Evolutionary conservation across 2,888 invertebrate species (phyloP).

Genomic region (Cataglyphis albicans): DNA sequence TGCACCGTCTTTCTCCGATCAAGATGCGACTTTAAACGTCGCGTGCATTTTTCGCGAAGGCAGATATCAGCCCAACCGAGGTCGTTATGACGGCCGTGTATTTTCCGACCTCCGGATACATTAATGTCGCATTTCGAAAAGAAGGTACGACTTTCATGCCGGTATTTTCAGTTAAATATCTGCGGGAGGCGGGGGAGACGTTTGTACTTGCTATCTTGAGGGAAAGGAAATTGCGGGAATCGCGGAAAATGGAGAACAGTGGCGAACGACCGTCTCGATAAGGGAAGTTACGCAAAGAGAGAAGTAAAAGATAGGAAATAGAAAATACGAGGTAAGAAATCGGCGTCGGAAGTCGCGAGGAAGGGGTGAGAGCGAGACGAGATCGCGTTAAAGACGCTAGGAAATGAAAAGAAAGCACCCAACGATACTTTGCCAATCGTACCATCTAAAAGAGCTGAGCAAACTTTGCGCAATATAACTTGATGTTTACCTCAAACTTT

Average conservation of each 20-base stretch:
- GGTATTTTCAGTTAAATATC: slow-evolving; percentile 29
- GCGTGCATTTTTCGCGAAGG: slow-evolving; percentile 26
- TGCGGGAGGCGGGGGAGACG: neutral
- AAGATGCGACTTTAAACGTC: slow-evolving; percentile 27
- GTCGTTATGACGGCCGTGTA: slow-evolving; percentile 37
- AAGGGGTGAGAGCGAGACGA: neutral
- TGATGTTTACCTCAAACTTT: slow-evolving; percentile 44
- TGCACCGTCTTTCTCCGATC: slow-evolving; percentile 5
- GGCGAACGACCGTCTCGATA: slow-evolving; percentile 45
- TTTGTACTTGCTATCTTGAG: slow-evolving; percentile 29
- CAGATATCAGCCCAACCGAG: slow-evolving; percentile 25
- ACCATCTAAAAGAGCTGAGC: slow-evolving; percentile 33
- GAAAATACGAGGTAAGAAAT: slow-evolving; percentile 48
- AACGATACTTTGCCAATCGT: slow-evolving; percentile 31
- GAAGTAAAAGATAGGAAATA: slow-evolving; percentile 37
- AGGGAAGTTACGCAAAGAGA: slow-evolving; percentile 44
- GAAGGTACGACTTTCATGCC: slow-evolving; percentile 33
- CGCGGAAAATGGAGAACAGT: slow-evolving; percentile 44
- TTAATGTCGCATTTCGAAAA: slow-evolving; percentile 46
- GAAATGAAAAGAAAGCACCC: slow-evolving; percentile 46
- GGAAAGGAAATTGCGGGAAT: slow-evolving; percentile 48
- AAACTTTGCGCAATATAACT: slow-evolving; percentile 43
- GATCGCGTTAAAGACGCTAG: slow-evolving; percentile 44
- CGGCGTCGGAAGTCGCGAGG: slow-evolving; percentile 32
- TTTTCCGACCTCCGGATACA: slow-evolving; percentile 34